Base-by-base conservation (phyloP, 2,888 invertebrate genomes). In the Tinea trinotella region DNA sequence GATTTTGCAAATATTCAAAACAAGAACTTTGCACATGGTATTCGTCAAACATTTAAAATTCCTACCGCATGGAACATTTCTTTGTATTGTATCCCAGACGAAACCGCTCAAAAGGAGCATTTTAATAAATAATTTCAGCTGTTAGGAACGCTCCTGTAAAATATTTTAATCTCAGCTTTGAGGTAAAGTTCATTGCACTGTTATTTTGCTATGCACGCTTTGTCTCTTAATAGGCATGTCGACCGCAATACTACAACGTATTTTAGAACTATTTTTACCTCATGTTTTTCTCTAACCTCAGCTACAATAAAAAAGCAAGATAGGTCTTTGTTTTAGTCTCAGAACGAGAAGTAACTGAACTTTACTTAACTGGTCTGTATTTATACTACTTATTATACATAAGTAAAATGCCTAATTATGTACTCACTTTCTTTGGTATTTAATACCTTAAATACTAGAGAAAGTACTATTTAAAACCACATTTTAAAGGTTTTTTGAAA, bases 51-150 rank as follows among this genome's bases (percentile, higher is more conserved):
- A 46, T 46, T 17, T 46, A 46, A 46, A 46, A 46, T 46, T 46
- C 19, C 18, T 5, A 40, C 19, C 19, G 15, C 50, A 50, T 50
- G 50, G 24, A 50, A 69, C 60, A 64, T 66, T 67, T 64, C 68
- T 62, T 66, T 64, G 65, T 65, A 59, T 35, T 19, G 17, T 20
- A 19, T 15, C 20, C 24, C 34, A 30, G 17, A 24, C 34, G 4
- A 57, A 58, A 61, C 66, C 58, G 57, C 56, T 60, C 61, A 68
- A 72, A 71, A 67, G 62, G 66, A 65, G 59, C 60, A 67, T 62
- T 74, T 50, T 75, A 68, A 75, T 78, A 75, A 80, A 82, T 81
- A 76, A 79, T 80, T 77, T 75, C 69, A 19, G 18, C 12, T 50
- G 24, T 22, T 24, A 50, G 22, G n/a, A 46, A 18, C 19, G n/a